Conservation (phyloP, 2,888 invertebrate genomes). For the Cecidostiba fungosa region DNA sequence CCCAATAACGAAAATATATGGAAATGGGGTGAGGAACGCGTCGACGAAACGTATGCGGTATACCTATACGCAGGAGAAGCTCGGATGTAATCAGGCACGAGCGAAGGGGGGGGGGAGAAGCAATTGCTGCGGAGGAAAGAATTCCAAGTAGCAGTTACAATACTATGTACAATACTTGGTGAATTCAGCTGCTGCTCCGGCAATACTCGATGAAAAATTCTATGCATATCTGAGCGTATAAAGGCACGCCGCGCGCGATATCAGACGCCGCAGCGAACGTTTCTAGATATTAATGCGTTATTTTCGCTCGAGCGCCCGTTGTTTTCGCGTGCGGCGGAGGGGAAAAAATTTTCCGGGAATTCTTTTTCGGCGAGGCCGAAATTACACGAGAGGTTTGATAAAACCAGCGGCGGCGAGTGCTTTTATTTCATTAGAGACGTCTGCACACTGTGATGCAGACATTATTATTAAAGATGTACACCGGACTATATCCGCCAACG, state of each 20-base stretch:
- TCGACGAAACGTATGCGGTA: slow-evolving; percentile 11
- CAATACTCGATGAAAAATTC: slow-evolving; percentile 69
- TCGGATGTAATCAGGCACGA: slow-evolving; percentile 54
- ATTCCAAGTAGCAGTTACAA: slow-evolving; percentile 64
- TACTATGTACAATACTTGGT: slow-evolving; percentile 57
- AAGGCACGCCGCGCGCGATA: slow-evolving; percentile 38
- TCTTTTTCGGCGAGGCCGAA: neutral
- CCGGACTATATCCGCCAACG: too few species aligned
- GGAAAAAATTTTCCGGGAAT: neutral
- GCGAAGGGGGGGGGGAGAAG: slow-evolving; percentile 22
- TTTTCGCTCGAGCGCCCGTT: slow-evolving; percentile 41
- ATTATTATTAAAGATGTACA: too few species aligned
- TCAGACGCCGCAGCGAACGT: slow-evolving; percentile 23
- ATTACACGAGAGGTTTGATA: neutral
- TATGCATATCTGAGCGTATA: slow-evolving; percentile 69
- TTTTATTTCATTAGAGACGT: neutral
- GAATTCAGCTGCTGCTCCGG: slow-evolving; percentile 48
- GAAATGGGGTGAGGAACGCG: neutral
- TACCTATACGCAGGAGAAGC: neutral
- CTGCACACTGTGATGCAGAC: too few species aligned
- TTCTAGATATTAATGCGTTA: slow-evolving; percentile 63
- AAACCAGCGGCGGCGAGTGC: neutral
- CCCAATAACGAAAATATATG: slow-evolving; percentile 22
- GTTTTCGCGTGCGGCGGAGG: neutral
- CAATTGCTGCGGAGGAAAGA: slow-evolving; percentile 44